Evolutionary conservation across 2,797 vertebrate species (phyloP).

Genomic region (Balearica regulorum): DNA sequence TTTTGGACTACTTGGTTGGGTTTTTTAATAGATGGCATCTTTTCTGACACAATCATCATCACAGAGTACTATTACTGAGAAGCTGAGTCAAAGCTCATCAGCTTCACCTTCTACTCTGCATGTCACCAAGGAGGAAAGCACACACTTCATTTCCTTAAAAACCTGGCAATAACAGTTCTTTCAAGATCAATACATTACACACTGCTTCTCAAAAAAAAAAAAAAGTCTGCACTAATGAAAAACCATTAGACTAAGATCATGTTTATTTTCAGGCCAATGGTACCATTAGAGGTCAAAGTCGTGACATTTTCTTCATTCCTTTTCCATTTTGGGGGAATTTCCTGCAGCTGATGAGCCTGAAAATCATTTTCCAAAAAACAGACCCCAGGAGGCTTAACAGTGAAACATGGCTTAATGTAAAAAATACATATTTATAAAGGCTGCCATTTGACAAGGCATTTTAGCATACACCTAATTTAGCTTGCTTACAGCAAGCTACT

Average conservation of each 20-base stretch:
- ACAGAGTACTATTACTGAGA: neutral
- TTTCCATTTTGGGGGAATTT: slow-evolving; percentile 17
- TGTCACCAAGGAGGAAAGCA: neutral
- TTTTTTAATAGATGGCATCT: neutral
- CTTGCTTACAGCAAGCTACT: neutral
- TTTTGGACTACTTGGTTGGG: neutral
- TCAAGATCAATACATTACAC: neutral
- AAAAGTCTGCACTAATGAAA: neutral
- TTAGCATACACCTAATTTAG: neutral
- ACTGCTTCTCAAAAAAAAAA: neutral
- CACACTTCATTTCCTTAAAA: neutral
- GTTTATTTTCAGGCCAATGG: slow-evolving; percentile 1
- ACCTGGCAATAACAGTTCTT: neutral
- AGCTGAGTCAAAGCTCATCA: neutral
- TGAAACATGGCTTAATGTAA: neutral
- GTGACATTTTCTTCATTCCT: slow-evolving; percentile 33
- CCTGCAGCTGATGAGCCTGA: neutral
- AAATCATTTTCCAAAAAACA: neutral
- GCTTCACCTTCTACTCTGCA: neutral
- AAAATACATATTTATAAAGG: neutral
- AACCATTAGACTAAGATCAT: neutral
- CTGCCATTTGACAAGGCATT: neutral
- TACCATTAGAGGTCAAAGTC: slow-evolving; percentile 16
- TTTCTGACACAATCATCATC: neutral
- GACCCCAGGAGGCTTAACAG: neutral